These are phyloP conservation scores for Chrysina gloriosa DNA, from an alignment of 2,888 invertebrate genomes.

Conservation along the genomic window DNA sequence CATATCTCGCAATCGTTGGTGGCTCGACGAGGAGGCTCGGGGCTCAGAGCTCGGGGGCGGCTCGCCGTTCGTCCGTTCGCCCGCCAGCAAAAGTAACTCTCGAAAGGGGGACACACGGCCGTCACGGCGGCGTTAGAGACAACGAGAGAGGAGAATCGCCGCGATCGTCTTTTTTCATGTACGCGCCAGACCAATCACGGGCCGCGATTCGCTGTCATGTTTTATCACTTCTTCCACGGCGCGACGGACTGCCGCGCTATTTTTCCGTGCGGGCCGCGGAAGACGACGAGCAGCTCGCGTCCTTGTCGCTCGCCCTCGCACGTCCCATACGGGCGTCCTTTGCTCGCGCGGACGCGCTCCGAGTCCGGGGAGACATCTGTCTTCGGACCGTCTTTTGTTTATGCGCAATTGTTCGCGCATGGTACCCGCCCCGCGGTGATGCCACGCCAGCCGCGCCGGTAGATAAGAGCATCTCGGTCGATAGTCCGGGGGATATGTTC, in stretches of 20 bases:
- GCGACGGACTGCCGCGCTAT: constrained; percentile 62
- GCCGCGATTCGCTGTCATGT: constrained; percentile 64
- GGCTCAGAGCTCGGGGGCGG: too few species aligned
- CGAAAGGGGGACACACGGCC: too few species aligned
- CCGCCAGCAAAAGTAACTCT: too few species aligned
- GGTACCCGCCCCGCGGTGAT: constrained; percentile 50
- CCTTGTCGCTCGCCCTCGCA: constrained; percentile 3
- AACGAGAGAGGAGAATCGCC: constrained; percentile 52
- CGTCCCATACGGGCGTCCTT: constrained; percentile 41
- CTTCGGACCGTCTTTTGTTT: constrained; percentile 54
- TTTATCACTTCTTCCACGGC: constrained; percentile 63
- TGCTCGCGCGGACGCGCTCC: constrained; percentile 8
- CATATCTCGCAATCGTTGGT: constrained; percentile 51
- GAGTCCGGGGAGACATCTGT: constrained; percentile 52
- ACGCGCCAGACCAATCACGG: constrained; percentile 62
- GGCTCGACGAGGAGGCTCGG: constrained; percentile 15
- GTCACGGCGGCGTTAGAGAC: too few species aligned
- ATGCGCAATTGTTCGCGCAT: constrained; percentile 59
- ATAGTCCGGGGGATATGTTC: constrained; percentile 59
- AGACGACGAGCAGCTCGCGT: constrained; percentile 40
- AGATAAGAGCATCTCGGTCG: constrained; percentile 62
- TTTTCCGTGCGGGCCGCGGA: constrained; percentile 49
- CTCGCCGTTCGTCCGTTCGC: too few species aligned
- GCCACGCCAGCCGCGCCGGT: constrained; percentile 61
- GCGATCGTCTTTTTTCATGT: constrained; percentile 62